Evolutionary conservation across 2,797 vertebrate species (phyloP), one percentile per base, ranked within the genome.

Genomic region (Enteromius viviparus): DNA sequence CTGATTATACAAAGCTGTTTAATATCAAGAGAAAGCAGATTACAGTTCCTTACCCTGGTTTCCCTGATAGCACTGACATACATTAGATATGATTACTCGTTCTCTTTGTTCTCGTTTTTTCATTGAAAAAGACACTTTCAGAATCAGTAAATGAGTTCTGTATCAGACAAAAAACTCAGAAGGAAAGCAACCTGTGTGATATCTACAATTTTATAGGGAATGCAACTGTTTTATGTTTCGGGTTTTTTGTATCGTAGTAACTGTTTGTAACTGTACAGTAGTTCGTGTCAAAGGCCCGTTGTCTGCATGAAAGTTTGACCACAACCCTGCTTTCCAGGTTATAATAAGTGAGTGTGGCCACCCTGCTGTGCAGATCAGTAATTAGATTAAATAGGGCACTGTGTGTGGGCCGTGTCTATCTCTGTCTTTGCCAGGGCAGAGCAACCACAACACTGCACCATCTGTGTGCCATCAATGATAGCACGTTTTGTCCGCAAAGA

Each of bases 301-400:
- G 64, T 79, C 64, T 68, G 21, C n/a, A 58, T 4, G 4, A 64
- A 19, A 49, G 42, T 74, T 37, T 65, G 70, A 66, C 40, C 81
- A 58, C 51, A 76, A 29, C 80, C 68, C 81, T 71, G 42, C 40
- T 87, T 82, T 89, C 69, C 75, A 89, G 84, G 58, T 87, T 84
- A 87, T 85, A 91, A 90, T 90, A 88, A 92, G 86, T 17, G 53
- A 86, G 85, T 87, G 89, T 84, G 85, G 81, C 74, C 85, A 14
- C 76, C 87, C 91, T 90, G 81, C 90, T 89, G 91, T 80, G 85
- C 86, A 90, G 75, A 71, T 75, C 89, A 91, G 86, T 92, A 92
- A 93, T 93, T 90, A 89, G 85, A 93, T 94, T 92, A 90, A 90
- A 91, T 86, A 87, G 86, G 64, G 76, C 71, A 66, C 79, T 85